phyloP scores from a whole-genome alignment of 2,888 invertebrate genomes.

The Napeogenes sylphis region DNA sequence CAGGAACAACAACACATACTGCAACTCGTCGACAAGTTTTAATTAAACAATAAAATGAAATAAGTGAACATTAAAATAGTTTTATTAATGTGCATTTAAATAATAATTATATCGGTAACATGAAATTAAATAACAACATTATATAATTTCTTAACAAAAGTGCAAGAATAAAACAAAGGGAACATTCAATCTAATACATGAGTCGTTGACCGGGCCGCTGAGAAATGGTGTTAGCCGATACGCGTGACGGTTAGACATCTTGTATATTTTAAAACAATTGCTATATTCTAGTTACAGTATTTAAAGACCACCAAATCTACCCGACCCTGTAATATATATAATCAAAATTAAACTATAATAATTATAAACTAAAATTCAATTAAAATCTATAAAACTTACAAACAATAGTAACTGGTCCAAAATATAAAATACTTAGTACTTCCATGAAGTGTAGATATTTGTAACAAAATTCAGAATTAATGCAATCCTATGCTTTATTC shows the following conservation, averaged over 20 bases:
- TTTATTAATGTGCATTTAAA: conserved; percentile 27
- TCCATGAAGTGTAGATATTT: neutral
- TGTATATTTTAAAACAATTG: no score
- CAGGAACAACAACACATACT: conserved; percentile 94
- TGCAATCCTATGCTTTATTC: neutral
- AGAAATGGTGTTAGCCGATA: no score
- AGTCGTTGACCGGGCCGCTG: no score
- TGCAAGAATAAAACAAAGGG: conserved; percentile 16
- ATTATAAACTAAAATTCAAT: neutral
- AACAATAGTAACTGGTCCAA: neutral
- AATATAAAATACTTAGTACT: neutral
- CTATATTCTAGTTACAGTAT: no score
- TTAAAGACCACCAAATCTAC: no score
- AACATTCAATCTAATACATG: neutral
- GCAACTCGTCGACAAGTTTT: conserved; percentile 95
- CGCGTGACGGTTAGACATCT: no score
- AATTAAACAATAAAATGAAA: conserved; percentile 36
- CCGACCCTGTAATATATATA: no score
- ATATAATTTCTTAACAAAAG: conserved; percentile 11
- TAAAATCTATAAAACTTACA: neutral
- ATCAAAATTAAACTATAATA: neutral
- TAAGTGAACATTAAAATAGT: conserved; percentile 23
- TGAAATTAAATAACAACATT: conserved; percentile 38
- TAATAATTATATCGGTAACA: conserved; percentile 35
- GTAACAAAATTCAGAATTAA: neutral